Evolutionary conservation across 2,797 vertebrate species (phyloP).

Genomic region (Danio tinwini): DNA sequence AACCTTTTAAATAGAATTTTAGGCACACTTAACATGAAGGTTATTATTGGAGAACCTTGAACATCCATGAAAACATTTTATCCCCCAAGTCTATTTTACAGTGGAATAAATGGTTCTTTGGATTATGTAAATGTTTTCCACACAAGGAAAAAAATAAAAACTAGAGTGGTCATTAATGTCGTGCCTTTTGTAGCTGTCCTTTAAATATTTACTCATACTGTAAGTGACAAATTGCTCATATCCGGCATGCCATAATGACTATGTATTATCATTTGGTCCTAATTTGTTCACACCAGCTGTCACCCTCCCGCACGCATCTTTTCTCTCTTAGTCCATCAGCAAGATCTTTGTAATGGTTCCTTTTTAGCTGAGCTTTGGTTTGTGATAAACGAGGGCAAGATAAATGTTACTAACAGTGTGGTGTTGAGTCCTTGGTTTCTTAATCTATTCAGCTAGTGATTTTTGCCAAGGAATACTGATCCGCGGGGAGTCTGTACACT

Average conservation of each 20-base stretch:
- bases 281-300: constrained; percentile 40
- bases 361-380: background rate
- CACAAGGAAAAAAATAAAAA: no score
- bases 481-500: constrained; percentile 7
- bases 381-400: constrained; percentile 16
- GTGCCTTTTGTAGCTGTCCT: background rate
- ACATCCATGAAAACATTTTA: no score
- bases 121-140: no score
- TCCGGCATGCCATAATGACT: constrained; percentile 20
- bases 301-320: background rate
- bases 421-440: constrained; percentile 31
- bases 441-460: constrained; percentile 26
- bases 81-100: no score
- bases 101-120: no score
- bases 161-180: no score
- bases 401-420: constrained; percentile 8
- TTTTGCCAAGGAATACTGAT: constrained; percentile 18
- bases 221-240: constrained; percentile 34
- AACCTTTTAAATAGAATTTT: no score
- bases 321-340: constrained; percentile 1
- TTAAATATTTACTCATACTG: constrained; percentile 27
- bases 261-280: constrained; percentile 11
- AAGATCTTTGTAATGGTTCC: background rate
- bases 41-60: no score
- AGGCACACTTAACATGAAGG: no score